Conservation (phyloP, 2,797 vertebrate genomes). For the Balearica regulorum region DNA sequence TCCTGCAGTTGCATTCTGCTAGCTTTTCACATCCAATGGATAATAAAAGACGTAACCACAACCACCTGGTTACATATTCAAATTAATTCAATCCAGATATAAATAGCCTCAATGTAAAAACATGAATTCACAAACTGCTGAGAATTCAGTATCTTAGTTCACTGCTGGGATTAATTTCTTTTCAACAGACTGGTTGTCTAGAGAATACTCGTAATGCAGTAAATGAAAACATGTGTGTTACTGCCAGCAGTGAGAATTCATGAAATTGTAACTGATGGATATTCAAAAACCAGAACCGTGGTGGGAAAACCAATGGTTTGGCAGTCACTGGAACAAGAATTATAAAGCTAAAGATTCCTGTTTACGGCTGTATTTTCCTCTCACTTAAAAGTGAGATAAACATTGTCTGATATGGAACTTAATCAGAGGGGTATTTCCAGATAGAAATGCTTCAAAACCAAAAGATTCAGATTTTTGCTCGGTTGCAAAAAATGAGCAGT, state of each 20-base stretch:
- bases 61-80: conserved; percentile 63
- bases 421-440: not conserved
- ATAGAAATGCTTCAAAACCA: not conserved
- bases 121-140: conserved; percentile 68
- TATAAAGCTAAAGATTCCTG: conserved; percentile 16
- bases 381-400: conserved; percentile 2
- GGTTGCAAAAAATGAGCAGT: not conserved
- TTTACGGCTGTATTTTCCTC: not conserved
- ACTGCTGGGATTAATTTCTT: conserved; percentile 74
- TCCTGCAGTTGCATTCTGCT: conserved; percentile 36
- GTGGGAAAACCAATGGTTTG: conserved; percentile 28
- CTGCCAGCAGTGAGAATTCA: conserved; percentile 23
- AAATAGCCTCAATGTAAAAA: conserved; percentile 67
- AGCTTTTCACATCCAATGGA: conserved; percentile 21
- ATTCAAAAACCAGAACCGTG: not conserved
- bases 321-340: not conserved
- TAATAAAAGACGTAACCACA: conserved; percentile 36
- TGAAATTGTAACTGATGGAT: conserved; percentile 2
- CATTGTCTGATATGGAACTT: not conserved
- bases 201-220: conserved; percentile 64
- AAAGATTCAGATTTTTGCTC: not conserved
- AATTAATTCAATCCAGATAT: conserved; percentile 60
- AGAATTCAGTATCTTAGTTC: conserved; percentile 68
- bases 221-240: conserved; percentile 70
- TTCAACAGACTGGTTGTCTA: conserved; percentile 69